These are phyloP conservation scores for Diarsia mendica DNA, from an alignment of 2,888 invertebrate species.

Conservation along the genomic window DNA sequence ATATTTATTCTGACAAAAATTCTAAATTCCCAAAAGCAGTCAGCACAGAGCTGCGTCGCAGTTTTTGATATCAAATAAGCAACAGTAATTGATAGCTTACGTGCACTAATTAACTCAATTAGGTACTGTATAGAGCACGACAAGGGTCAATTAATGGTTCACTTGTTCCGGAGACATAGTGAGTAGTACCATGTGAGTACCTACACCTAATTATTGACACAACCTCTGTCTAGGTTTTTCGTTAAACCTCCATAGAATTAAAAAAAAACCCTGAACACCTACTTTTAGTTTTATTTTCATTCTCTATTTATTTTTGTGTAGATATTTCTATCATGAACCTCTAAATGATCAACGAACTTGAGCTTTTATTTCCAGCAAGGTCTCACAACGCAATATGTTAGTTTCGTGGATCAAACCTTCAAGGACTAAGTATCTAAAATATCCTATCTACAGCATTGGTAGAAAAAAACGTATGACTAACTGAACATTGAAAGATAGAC, in stretches of 20 bases:
- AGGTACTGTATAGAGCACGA: slow-evolving; percentile 10
- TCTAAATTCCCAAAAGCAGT: neutral
- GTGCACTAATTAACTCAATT: slow-evolving; percentile 33
- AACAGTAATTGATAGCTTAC: slow-evolving; percentile 6
- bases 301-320: slow-evolving; percentile 37
- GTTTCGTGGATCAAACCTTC: slow-evolving; percentile 41
- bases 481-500: slow-evolving; percentile 65
- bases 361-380: slow-evolving; percentile 53
- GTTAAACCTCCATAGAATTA: neutral
- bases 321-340: slow-evolving; percentile 34
- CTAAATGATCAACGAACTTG: slow-evolving; percentile 38
- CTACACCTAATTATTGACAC: slow-evolving; percentile 12
- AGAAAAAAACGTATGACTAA: slow-evolving; percentile 58
- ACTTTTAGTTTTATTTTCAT: slow-evolving; percentile 33
- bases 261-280: slow-evolving; percentile 2
- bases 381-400: slow-evolving; percentile 40
- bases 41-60: neutral
- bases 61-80: slow-evolving; percentile 4
- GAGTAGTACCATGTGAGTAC: too few species aligned
- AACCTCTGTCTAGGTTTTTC: neutral
- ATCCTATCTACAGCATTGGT: slow-evolving; percentile 31
- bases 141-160: slow-evolving; percentile 50
- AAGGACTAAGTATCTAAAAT: slow-evolving; percentile 38
- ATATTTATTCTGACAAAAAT: neutral
- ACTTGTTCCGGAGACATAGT: slow-evolving; percentile 27